Evolutionary conservation across 1,140 invertebrate genomes (phyloP).

Genomic region (Muscidifurax raptorellus): DNA sequence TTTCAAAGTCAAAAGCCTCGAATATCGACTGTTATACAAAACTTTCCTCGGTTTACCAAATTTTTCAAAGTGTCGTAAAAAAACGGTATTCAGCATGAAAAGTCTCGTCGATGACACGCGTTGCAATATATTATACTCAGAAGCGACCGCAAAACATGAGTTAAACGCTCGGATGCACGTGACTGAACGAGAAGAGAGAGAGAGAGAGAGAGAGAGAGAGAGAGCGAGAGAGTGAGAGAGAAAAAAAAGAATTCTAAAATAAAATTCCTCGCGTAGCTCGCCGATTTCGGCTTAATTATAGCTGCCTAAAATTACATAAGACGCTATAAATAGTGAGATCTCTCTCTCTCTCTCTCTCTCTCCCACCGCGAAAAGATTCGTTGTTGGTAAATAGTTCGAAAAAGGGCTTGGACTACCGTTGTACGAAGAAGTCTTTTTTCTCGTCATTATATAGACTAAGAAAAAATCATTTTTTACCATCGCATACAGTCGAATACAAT

Average conservation of each 20-base stretch:
- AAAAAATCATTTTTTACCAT: no score
- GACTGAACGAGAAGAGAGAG: not conserved
- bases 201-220: no score
- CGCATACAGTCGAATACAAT: no score
- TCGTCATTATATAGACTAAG: no score
- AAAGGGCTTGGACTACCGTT: no score
- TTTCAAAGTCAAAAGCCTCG: no score
- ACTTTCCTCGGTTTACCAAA: no score
- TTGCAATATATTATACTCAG: not conserved
- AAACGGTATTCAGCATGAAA: no score
- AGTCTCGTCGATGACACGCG: no score
- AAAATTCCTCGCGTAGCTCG: conserved; percentile 17
- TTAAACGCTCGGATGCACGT: not conserved
- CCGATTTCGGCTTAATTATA: conserved; percentile 8
- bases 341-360: not conserved
- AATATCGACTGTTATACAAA: no score
- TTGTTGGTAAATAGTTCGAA: conserved; percentile 17
- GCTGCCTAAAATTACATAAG: not conserved
- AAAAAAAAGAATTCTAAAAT: conserved; percentile 22
- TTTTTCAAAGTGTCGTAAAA: no score
- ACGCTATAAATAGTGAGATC: conserved; percentile 2
- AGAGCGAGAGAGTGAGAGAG: no score
- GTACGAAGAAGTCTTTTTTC: not conserved
- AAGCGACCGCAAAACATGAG: not conserved
- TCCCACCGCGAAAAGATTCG: not conserved